phyloP scores from a whole-genome alignment of 2,797 vertebrate genomes.

The Helicolenus hilgendorfi region DNA sequence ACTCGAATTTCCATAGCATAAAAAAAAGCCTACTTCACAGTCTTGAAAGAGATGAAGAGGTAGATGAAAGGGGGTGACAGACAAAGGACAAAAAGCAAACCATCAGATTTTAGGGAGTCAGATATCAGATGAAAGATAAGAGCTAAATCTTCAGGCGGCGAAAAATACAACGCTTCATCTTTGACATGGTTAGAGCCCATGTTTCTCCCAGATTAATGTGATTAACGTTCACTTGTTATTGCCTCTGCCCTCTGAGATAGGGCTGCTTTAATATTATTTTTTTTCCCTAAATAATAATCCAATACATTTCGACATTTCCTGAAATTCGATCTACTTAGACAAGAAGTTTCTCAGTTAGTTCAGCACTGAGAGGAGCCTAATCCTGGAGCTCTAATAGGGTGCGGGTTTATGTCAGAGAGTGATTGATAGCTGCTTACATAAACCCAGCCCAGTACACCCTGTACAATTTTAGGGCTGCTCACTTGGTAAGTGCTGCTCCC shows the following conservation, averaged over 20 bases:
- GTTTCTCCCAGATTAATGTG: constrained; percentile 41
- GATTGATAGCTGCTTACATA: constrained; percentile 86
- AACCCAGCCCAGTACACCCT: constrained; percentile 75
- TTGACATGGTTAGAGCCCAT: constrained; percentile 38
- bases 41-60: constrained; percentile 54
- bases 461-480: constrained; percentile 73
- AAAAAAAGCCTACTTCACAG: constrained; percentile 60
- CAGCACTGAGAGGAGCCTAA: constrained; percentile 64
- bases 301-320: constrained; percentile 47
- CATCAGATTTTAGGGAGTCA: constrained; percentile 45
- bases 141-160: constrained; percentile 19
- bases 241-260: constrained; percentile 22
- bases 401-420: constrained; percentile 79
- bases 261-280: constrained; percentile 28
- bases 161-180: constrained; percentile 38
- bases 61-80: constrained; percentile 60
- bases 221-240: constrained; percentile 57
- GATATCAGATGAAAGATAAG: constrained; percentile 64
- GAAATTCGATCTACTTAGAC: constrained; percentile 64
- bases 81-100: constrained; percentile 47
- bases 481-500: constrained; percentile 76
- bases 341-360: constrained; percentile 55
- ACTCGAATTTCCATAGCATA: constrained; percentile 79
- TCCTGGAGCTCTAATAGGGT: constrained; percentile 75
- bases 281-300: constrained; percentile 53